Base-by-base conservation (phyloP, 2,888 invertebrate genomes). In the Coecobrya sp. region DNA sequence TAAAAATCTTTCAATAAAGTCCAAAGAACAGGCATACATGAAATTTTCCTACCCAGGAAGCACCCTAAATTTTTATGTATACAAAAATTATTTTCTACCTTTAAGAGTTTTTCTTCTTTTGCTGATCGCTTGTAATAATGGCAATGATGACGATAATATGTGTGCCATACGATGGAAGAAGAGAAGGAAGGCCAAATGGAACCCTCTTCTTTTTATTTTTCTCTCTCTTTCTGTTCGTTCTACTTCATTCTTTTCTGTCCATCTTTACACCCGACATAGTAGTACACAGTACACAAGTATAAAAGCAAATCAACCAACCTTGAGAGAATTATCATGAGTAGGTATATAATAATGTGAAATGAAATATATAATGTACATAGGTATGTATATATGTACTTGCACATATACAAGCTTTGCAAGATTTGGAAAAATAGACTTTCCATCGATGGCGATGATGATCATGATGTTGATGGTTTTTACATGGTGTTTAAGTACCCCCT, bases 401-500 rank as follows among this genome's bases (percentile, higher is more conserved):
- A 59, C 11, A n/a, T n/a, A n/a, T n/a, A n/a, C n/a, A n/a, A n/a
- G 84, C 30, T 65, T 25, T 86, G 70, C n/a, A 88, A 81, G 81
- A 81, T 81, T 91, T 91, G 45, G 76, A 79, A 89, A 91, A 86
- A 81, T 86, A 86, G 68, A 68, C 52, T 90, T 86, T 86, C 81
- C 76, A 55, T 52, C 36, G 86, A 16, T 8, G 76, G 49, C 19
- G 73, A 87, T 62, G 59, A 62, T n/a, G 52, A 79, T 8, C 52
- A 52, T 25, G 79, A 79, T 79, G 49, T 30, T 68, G 84, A 89
- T 89, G 89, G 89, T 73, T 73, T 76, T 90, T 90, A 90, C 91
- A 91, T 91, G 86, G 91, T 86, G 90, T 91, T 81, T 91, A 91
- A 91, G 91, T 91, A 91, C 91, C 91, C 91, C 91, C 91, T 91